Base-by-base conservation (phyloP, 2,888 invertebrate genomes). In the Steinernema hermaphroditum region DNA sequence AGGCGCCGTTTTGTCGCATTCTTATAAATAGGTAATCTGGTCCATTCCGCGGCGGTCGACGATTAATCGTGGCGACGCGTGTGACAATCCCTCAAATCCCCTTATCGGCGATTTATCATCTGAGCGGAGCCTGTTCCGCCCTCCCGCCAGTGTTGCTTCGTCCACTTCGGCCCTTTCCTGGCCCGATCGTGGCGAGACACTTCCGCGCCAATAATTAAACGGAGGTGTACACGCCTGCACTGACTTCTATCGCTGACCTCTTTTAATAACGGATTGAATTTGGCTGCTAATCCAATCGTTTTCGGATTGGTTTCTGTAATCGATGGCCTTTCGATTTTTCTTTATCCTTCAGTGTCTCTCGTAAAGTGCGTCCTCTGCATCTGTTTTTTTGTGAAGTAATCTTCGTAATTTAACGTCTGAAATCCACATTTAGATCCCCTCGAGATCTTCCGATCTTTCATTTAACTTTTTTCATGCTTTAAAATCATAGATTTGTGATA, bases 21-120 rank as follows among this genome's bases (percentile, higher is more conserved):
- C 27, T 54, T 54, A 54, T 54, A 54, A 54, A 54, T 54, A 54
- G 54, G 54, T 54, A 54, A 54, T 54, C 54, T 54, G 12, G 49
- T 49, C 9, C 9, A n/a, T 49, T 49, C 12, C n/a, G 46, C 4
- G 22, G 6, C 46, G 46, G 8, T 16, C 27, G 54, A 54, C 54
- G 6, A 54, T 54, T 54, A 54, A 54, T 54, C 27, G 24, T 54
- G 24, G 27, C 16, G n/a, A 27, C 54, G 9, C 27, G 27, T 4
- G 54, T 24, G 54, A 54, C 54, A 54, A 54, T 54, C 19, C 54
- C 49, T 22, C 54, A 54, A 54, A 54, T 54, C 54, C 54, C 54
- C 54, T 54, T 54, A 54, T 54, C 54, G 54, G 27, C 54, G 54
- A 54, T 54, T 27, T 54, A 54, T 54, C 54, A 54, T 27, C 54